Percentiles rank a stretch among this genome's conserved stretches.
phyloP scores from a whole-genome alignment of 1,140 invertebrate genomes.

The Acyrthosiphon pisum region DNA sequence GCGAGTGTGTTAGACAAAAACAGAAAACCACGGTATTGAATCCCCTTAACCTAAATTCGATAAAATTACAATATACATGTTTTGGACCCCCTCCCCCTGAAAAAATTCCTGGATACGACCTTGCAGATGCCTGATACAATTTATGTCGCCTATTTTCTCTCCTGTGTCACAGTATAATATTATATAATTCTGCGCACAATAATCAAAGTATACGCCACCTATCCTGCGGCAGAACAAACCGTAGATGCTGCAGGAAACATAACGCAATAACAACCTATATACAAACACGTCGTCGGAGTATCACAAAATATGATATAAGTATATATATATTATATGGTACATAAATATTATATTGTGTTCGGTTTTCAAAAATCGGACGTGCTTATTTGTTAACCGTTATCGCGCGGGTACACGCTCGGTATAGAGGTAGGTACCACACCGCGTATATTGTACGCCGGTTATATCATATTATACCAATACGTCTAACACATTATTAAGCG shows the following conservation, averaged over 20 bases:
- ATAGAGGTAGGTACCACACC: neutral
- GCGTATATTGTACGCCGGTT: neutral
- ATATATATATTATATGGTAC: no score
- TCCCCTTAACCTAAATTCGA: no score
- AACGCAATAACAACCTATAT: neutral
- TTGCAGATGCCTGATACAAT: no score
- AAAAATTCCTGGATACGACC: no score
- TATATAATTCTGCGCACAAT: neutral
- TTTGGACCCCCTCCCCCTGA: no score
- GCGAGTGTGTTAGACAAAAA: no score
- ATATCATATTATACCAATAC: neutral
- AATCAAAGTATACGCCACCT: neutral
- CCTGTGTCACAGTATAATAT: neutral
- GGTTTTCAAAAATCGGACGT: constrained; percentile 13
- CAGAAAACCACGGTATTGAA: no score
- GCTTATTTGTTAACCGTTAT: neutral
- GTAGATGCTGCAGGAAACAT: neutral
- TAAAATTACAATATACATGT: no score
- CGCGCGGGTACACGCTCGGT: neutral
- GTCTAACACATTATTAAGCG: neutral
- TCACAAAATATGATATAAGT: neutral
- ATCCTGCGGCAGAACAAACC: neutral
- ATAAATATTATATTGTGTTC: neutral
- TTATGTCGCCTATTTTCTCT: neutral
- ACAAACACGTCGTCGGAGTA: neutral